Percentiles rank a stretch among this genome's conserved stretches.
Evolutionary conservation across 2,888 invertebrate species (phyloP).

Genomic region (Ligdia adustata): DNA sequence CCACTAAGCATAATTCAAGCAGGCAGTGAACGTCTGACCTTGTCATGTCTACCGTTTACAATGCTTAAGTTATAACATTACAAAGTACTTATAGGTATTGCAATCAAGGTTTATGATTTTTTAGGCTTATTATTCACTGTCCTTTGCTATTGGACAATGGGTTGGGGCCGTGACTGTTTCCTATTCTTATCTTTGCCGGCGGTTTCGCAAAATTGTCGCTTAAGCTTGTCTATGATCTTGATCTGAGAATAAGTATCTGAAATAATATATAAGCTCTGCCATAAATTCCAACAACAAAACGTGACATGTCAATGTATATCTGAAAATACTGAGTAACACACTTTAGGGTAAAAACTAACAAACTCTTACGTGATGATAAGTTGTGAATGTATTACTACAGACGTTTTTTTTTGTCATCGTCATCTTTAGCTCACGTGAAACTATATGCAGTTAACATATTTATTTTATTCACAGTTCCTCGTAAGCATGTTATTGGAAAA

Average conservation of each 20-base stretch:
- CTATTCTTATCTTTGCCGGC: conserved; percentile 18
- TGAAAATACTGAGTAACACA: too few relatives aligned
- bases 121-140: conserved; percentile 27
- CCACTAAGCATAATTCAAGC: conserved; percentile 41
- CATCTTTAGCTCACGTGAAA: too few relatives aligned
- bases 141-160: conserved; percentile 24
- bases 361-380: too few relatives aligned
- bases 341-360: too few relatives aligned
- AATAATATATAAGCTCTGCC: too few relatives aligned
- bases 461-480: too few relatives aligned
- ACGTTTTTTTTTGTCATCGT: too few relatives aligned
- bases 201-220: conserved; percentile 21
- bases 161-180: conserved; percentile 22
- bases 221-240: neutral
- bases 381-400: too few relatives aligned
- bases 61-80: conserved; percentile 22
- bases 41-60: conserved; percentile 48
- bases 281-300: too few relatives aligned
- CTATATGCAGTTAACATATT: too few relatives aligned
- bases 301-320: too few relatives aligned
- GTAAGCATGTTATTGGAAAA: too few relatives aligned
- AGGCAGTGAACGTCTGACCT: conserved; percentile 67
- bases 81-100: conserved; percentile 22
- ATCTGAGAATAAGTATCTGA: conserved; percentile 1
- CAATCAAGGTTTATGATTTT: conserved; percentile 33